Base-by-base conservation (phyloP, 1,140 invertebrate species). In the Drosophila baimaii region DNA sequence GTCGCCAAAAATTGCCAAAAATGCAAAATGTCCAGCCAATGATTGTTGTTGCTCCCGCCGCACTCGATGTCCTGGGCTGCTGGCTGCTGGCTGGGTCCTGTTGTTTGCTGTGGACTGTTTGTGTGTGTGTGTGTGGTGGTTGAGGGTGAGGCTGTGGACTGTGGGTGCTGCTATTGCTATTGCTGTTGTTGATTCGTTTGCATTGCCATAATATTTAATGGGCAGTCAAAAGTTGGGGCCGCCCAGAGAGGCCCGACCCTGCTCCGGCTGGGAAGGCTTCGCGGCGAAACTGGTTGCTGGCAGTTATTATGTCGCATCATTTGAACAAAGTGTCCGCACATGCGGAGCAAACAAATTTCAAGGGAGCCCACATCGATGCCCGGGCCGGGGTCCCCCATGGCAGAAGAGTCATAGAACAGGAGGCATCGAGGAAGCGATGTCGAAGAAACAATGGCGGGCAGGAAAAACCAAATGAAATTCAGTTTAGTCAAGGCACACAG, bases 141-240 rank as follows among this genome's bases (percentile, higher is more conserved):
- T n/a, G n/a, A n/a, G n/a, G n/a, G n/a, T n/a, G n/a, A n/a, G n/a
- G 2, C 55, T 23, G 4, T 43, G 9, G 17, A n/a, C 13, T 3
- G 5, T 25, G 46, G 41, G 4, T n/a, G 9, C 13, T 46, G 13
- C 27, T 13, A 5, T 51, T 25, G 27, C 27, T 13, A 5, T 51
- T 25, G 27, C 25, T 63, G 57, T 15, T 64, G 70, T 61, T 68
- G 73, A 65, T 71, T 79, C 79, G 63, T 76, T 79, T 73, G 81
- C 77, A 78, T 81, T 81, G 82, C 69, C 75, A 86, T 81, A 86
- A 85, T 79, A 85, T 79, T 79, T 79, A 84, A 83, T 79, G 61
- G 76, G 35, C 76, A 81, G 73, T 59, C 72, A 72, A 74, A 66
- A 80, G 70, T 74, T 75, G 77, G 49, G 58, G 23, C 25, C 25